A percentile compares a stretch with the other conserved stretches of the same genome.
Evolutionary conservation across 2,888 invertebrate genomes (phyloP).

Genomic region (Perizoma flavofasciatum): DNA sequence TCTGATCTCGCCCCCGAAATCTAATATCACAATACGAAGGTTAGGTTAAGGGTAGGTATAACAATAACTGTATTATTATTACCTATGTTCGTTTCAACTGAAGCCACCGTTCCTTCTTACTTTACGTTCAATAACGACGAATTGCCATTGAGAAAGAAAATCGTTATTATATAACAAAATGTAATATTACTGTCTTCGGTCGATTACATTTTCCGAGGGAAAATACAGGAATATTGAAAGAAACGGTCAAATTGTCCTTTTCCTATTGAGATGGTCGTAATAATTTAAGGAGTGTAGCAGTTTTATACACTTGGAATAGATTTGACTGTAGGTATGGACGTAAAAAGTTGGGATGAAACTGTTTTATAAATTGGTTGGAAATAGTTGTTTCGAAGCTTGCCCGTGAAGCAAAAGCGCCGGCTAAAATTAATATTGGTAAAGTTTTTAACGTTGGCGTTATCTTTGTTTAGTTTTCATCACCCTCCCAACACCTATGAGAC

Average conservation of each 20-base stretch:
- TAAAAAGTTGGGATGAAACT: slow-evolving; percentile 36
- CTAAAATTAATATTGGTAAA: slow-evolving; percentile 30
- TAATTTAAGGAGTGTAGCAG: slow-evolving; percentile 58
- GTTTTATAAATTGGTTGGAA: slow-evolving; percentile 20
- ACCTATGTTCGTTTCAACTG: slow-evolving; percentile 69
- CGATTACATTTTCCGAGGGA: slow-evolving; percentile 63
- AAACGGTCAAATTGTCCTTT: slow-evolving; percentile 63
- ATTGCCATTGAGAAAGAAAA: slow-evolving; percentile 71
- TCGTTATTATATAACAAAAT: slow-evolving; percentile 69
- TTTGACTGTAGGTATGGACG: slow-evolving; percentile 43
- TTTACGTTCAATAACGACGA: slow-evolving; percentile 75
- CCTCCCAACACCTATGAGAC: slow-evolving; percentile 30
- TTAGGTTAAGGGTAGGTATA: slow-evolving; percentile 67
- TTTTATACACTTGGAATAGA: slow-evolving; percentile 57
- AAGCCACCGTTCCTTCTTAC: slow-evolving; percentile 60
- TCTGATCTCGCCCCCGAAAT: slow-evolving; percentile 39
- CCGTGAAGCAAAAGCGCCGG: slow-evolving; percentile 28
- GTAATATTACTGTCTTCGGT: slow-evolving; percentile 64
- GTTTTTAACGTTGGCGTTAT: slow-evolving; percentile 27
- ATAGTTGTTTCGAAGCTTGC: slow-evolving; percentile 20
- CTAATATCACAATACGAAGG: slow-evolving; percentile 43
- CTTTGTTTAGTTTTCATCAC: slow-evolving; percentile 32
- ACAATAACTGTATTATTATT: slow-evolving; percentile 76
- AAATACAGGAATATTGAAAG: slow-evolving; percentile 65
- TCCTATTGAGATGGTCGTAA: slow-evolving; percentile 59